phyloP scores from a whole-genome alignment of 2,888 invertebrate genomes.

The Hybos culiciformis region DNA sequence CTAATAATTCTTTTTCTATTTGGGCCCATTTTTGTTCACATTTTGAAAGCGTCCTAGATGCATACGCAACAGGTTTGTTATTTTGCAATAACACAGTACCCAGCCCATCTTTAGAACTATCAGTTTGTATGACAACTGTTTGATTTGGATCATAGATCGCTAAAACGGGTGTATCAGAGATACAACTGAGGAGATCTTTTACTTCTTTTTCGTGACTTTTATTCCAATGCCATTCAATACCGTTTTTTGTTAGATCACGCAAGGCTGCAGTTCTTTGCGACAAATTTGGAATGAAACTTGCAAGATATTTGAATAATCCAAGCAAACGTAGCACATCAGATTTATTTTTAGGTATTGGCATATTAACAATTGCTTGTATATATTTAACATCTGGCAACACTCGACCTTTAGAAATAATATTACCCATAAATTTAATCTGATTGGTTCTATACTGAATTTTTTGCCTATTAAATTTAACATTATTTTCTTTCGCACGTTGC shows the following conservation, averaged over 20 bases:
- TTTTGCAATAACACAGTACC: slow-evolving; percentile 25
- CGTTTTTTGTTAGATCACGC: slow-evolving; percentile 10
- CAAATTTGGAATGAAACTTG: slow-evolving; percentile 14
- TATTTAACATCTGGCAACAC: slow-evolving; percentile 11
- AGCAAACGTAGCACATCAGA: slow-evolving; percentile 8
- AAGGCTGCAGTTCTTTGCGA: slow-evolving; percentile 4
- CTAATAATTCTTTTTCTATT: slow-evolving; percentile 30
- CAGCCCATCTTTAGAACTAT: slow-evolving; percentile 18
- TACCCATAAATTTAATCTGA: slow-evolving; percentile 19
- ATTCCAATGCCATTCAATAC: slow-evolving; percentile 8
- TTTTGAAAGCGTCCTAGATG: slow-evolving; percentile 21
- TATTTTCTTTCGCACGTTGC: slow-evolving; percentile 7
- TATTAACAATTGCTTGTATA: slow-evolving; percentile 10
- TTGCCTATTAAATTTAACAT: slow-evolving; percentile 17
- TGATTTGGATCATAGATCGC: slow-evolving; percentile 13
- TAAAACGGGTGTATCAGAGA: slow-evolving; percentile 9
- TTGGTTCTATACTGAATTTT: slow-evolving; percentile 17
- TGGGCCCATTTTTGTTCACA: slow-evolving; percentile 26
- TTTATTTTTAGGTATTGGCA: slow-evolving; percentile 7
- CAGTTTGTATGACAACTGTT: slow-evolving; percentile 21
- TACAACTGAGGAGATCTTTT: slow-evolving; percentile 8
- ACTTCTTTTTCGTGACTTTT: slow-evolving; percentile 1
- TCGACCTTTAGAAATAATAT: slow-evolving; percentile 14
- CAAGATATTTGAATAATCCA: slow-evolving; percentile 13
- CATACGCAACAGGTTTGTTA: slow-evolving; percentile 23